A percentile compares a stretch with the other conserved stretches of the same genome.
phyloP scores from a whole-genome alignment of 2,797 vertebrate species.

The Cyprinella venusta region DNA sequence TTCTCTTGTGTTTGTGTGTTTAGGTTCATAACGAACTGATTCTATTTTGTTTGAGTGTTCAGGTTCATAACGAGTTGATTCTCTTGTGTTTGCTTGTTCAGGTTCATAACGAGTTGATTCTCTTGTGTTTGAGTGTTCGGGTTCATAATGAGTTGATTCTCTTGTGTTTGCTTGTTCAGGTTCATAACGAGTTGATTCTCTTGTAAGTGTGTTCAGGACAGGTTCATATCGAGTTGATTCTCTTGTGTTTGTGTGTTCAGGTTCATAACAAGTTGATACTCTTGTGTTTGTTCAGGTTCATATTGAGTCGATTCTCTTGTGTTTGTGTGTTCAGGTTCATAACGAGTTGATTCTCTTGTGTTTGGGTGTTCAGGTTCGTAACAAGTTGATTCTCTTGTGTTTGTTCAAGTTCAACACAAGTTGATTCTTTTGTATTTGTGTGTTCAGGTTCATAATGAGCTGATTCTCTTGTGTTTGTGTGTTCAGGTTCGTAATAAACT shows the following conservation, averaged over 20 bases:
- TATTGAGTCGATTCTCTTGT: not conserved
- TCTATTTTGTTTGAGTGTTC: not conserved
- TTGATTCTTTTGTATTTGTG: not conserved
- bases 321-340: not conserved
- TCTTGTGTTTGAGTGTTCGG: no score
- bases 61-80: not conserved
- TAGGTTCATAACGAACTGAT: not conserved
- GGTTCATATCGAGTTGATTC: not conserved
- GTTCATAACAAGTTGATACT: not conserved
- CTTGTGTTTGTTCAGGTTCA: not conserved
- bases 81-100: not conserved
- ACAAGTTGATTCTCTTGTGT: not conserved
- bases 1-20: not conserved
- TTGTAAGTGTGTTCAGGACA: not conserved
- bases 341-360: not conserved
- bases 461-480: not conserved
- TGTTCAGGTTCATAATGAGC: not conserved
- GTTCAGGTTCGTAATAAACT: not conserved
- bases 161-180: no score
- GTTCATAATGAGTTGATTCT: no score
- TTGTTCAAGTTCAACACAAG: not conserved
- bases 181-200: not conserved
- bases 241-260: not conserved
- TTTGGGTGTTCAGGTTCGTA: rapidly evolving
- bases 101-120: not conserved